Conservation (phyloP, 1,140 invertebrate genomes). For the Eumeta japonica region DNA sequence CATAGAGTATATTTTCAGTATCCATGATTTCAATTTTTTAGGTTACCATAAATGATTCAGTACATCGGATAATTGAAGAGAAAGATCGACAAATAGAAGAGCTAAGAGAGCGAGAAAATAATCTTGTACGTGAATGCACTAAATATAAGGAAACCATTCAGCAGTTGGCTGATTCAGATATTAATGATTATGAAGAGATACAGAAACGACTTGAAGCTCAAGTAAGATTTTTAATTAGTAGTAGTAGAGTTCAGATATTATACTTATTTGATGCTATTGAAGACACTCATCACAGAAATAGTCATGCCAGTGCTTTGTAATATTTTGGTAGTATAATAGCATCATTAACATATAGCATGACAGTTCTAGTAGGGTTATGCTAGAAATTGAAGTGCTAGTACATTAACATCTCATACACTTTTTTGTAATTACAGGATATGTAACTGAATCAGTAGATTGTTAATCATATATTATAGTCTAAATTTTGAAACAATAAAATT, state of each 20-base stretch:
- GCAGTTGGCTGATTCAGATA: slow-evolving; percentile 60
- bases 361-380: too few species aligned
- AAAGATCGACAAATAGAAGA: slow-evolving; percentile 72
- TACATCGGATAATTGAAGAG: slow-evolving; percentile 66
- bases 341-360: too few species aligned
- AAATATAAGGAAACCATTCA: slow-evolving; percentile 65
- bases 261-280: slow-evolving; percentile 3
- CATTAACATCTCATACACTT: too few species aligned
- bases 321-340: too few species aligned
- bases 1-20: too few species aligned
- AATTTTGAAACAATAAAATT: too few species aligned
- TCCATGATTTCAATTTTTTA: slow-evolving; percentile 8
- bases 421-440: too few species aligned
- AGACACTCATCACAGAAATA: too few species aligned
- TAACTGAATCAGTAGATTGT: too few species aligned
- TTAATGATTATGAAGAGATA: slow-evolving; percentile 42
- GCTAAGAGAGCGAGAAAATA: slow-evolving; percentile 62
- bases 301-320: too few species aligned
- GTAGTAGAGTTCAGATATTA: background rate
- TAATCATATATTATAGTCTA: too few species aligned
- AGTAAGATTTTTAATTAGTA: slow-evolving; percentile 24
- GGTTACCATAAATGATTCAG: slow-evolving; percentile 60
- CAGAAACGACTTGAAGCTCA: slow-evolving; percentile 57
- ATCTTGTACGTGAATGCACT: slow-evolving; percentile 63
- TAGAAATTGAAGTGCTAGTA: too few species aligned